Conservation (phyloP, 2,113 vertebrate species). For the Chitala chitala region DNA sequence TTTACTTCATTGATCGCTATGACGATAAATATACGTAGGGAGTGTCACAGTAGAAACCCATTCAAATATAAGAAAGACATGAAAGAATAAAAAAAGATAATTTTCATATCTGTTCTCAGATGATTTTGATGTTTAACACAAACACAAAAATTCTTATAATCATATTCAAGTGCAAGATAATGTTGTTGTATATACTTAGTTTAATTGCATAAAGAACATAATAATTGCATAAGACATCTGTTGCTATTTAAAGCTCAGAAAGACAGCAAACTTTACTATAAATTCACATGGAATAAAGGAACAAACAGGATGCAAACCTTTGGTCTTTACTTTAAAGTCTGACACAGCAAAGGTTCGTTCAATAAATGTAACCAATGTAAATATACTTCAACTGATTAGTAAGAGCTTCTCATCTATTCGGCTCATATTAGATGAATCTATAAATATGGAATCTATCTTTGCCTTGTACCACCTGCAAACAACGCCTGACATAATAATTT, state of each 20-base stretch:
- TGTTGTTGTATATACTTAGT: too few species aligned
- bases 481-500: not conserved
- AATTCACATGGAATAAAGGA: not conserved
- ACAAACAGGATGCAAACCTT: not conserved
- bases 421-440: not conserved
- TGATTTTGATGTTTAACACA: slow-evolving; percentile 1
- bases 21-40: too few species aligned
- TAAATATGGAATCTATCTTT: not conserved
- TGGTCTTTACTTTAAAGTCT: too few species aligned
- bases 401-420: not conserved
- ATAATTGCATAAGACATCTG: slow-evolving; percentile 26
- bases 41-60: not conserved
- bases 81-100: not conserved
- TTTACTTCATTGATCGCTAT: not conserved
- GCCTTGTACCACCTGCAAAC: too few species aligned
- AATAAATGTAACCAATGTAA: not conserved
- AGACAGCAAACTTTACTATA: slow-evolving; percentile 13
- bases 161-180: too few species aligned
- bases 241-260: slow-evolving; percentile 29
- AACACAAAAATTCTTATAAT: too few species aligned
- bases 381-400: not conserved
- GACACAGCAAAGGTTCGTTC: not conserved
- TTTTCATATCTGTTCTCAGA: not conserved
- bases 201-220: too few species aligned
- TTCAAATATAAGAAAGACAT: not conserved